Evolutionary conservation across 2,888 invertebrate genomes (phyloP).

Genomic region (Scotopteryx bipunctaria): DNA sequence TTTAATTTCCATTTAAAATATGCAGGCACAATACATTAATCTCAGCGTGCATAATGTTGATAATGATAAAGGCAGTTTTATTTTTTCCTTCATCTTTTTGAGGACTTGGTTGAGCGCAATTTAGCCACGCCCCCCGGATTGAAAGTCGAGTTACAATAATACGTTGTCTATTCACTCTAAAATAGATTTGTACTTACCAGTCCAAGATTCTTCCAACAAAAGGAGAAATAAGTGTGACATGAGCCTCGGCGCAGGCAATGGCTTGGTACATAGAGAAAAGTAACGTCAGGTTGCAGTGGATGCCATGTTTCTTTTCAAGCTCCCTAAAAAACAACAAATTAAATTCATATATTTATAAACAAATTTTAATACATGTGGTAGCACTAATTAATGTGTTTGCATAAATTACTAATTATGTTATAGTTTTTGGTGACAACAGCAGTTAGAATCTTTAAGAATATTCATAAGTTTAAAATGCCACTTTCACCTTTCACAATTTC

Average conservation of each 20-base stretch:
- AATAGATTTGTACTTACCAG: slow-evolving; percentile 85
- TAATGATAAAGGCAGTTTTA: too few relatives aligned
- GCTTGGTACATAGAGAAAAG: slow-evolving; percentile 98
- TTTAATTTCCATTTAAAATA: neutral
- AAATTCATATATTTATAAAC: too few relatives aligned
- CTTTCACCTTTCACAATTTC: neutral
- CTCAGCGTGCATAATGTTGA: too few relatives aligned
- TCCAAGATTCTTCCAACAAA: slow-evolving; percentile 99
- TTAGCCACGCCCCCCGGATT: too few relatives aligned
- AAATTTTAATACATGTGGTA: too few relatives aligned
- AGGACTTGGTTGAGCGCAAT: too few relatives aligned
- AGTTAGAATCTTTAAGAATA: neutral
- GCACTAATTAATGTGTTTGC: too few relatives aligned
- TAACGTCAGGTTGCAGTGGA: slow-evolving; percentile 99
- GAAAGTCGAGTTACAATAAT: too few relatives aligned
- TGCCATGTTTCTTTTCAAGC: slow-evolving; percentile 94
- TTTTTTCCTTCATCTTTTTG: too few relatives aligned
- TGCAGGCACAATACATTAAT: neutral
- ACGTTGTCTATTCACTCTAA: too few relatives aligned
- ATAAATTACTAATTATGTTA: neutral
- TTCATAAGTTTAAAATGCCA: neutral
- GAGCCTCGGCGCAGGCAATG: slow-evolving; percentile 98
- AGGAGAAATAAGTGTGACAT: slow-evolving; percentile 98
- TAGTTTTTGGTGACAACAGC: neutral
- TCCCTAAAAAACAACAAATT: slow-evolving; percentile 81